Evolutionary conservation across 1,140 invertebrate genomes (phyloP), one percentile per base, ranked within the genome.

Genomic region (Rhyacophila brunnea): DNA sequence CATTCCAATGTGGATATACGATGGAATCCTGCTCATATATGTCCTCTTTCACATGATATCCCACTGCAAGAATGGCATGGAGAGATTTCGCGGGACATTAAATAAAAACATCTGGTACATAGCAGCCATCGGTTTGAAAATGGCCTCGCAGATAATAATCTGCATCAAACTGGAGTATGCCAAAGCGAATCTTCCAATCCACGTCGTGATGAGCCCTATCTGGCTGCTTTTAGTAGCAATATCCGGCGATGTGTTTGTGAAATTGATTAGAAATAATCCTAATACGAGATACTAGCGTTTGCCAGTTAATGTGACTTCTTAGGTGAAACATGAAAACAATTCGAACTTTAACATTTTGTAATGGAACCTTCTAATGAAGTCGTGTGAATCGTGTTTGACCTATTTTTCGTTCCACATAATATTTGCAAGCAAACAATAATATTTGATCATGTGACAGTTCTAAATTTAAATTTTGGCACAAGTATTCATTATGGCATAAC

Each of bases 1-100:
- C 64, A 89, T 94, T 43, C 94, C 94, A 6, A 85, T 97, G 80
- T 96, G 92, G 92, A 79, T 95, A 28, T 95, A 93, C 70, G 92
- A 96, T 69, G 83, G 83, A 44, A 90, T 94, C 58, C 77, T 96
- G 52, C 72, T 95, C 2, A 87, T 92, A 56, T 93, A 93, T 68
- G 87, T 94, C 10, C 76, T 91, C 42, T 92, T 95, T 67, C 88
- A 92, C 67, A 90, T 95, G 77, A 86, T 94, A 58, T 87, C 88
- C 1, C 87, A 90, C 65, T 94, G 89, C 70, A 87, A 89, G 73
- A 90, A 89, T 74, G 83, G 84, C 2, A 84, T 82, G 57, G 86
- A 83, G 73, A 82, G 76, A 64, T 80, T 82, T 60, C 82, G 65
- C 71, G 85, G 73, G 54, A 80, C 77, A 66, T 81, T 82, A 63